phyloP scores from a whole-genome alignment of 2,888 invertebrate species.

The Agrotis ipsilon region DNA sequence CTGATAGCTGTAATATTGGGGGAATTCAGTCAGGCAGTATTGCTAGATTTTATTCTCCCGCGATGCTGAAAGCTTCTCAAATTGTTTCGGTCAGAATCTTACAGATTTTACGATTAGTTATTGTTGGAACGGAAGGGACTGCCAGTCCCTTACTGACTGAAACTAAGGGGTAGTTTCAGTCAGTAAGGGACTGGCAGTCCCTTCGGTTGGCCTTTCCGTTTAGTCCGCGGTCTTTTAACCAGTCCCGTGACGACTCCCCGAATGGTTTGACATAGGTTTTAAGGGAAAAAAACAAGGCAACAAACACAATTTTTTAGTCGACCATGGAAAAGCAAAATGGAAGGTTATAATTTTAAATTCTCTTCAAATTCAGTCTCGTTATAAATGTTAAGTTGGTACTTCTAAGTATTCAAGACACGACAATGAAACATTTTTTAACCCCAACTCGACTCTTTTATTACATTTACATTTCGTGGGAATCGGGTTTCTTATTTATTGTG shows the following conservation, averaged over 20 bases:
- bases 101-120: not conserved
- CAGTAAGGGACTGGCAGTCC: too few relatives aligned
- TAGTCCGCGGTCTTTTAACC: too few relatives aligned
- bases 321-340: too few relatives aligned
- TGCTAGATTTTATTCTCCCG: not conserved
- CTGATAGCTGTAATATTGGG: not conserved
- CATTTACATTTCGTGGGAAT: constrained; percentile 50
- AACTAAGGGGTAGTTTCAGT: too few relatives aligned
- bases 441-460: constrained; percentile 19
- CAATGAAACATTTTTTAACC: constrained; percentile 17
- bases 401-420: constrained; percentile 13
- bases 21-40: not conserved
- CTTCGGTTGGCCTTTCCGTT: too few relatives aligned
- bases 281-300: too few relatives aligned
- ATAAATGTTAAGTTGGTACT: not conserved
- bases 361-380: not conserved
- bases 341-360: too few relatives aligned
- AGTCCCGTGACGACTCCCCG: too few relatives aligned
- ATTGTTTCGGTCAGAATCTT: not conserved
- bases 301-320: too few relatives aligned
- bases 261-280: too few relatives aligned
- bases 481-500: constrained; percentile 14
- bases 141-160: too few relatives aligned
- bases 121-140: too few relatives aligned
- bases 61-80: not conserved